A percentile compares a stretch with the other conserved stretches of the same genome.
Conservation (phyloP, 2,113 vertebrate genomes). For the Lagopus leucura region DNA sequence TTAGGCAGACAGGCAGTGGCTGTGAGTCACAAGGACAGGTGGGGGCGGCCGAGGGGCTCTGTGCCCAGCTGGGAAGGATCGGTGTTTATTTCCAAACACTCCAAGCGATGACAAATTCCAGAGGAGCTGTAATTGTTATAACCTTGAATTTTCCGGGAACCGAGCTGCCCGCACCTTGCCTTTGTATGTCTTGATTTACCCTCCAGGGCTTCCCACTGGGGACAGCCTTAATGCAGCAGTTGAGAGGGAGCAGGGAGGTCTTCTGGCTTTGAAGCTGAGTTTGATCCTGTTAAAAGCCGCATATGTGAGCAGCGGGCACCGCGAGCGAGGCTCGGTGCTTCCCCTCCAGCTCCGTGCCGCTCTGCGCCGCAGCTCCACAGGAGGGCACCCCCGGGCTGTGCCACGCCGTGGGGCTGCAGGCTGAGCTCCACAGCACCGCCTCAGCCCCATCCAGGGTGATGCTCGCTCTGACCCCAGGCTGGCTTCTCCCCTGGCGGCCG, state of each 20-base stretch:
- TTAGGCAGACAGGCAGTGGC: neutral
- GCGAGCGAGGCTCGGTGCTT: neutral
- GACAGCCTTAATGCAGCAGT: neutral
- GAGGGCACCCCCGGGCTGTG: neutral
- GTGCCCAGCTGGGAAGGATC: accelerated
- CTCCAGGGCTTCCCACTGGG: neutral
- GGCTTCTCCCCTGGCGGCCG: neutral
- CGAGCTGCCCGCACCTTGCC: neutral
- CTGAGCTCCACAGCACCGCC: neutral
- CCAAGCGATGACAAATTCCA: neutral
- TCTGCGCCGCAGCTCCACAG: accelerated
- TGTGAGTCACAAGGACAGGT: neutral
- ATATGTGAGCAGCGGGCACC: neutral
- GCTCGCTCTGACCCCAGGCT: accelerated
- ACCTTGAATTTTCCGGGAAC: neutral
- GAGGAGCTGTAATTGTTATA: neutral
- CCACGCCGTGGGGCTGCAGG: neutral
- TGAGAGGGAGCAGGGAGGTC: neutral
- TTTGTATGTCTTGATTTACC: neutral
- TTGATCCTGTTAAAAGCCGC: conserved; percentile 20
- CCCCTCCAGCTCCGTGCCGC: neutral
- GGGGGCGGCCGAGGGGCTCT: neutral
- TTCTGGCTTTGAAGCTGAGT: neutral
- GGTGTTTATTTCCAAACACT: neutral
- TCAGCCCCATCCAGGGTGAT: neutral